A percentile compares a stretch with the other conserved stretches of the same genome.
Evolutionary conservation across 2,797 vertebrate species (phyloP).

Genomic region (Rhabdomys pumilio): DNA sequence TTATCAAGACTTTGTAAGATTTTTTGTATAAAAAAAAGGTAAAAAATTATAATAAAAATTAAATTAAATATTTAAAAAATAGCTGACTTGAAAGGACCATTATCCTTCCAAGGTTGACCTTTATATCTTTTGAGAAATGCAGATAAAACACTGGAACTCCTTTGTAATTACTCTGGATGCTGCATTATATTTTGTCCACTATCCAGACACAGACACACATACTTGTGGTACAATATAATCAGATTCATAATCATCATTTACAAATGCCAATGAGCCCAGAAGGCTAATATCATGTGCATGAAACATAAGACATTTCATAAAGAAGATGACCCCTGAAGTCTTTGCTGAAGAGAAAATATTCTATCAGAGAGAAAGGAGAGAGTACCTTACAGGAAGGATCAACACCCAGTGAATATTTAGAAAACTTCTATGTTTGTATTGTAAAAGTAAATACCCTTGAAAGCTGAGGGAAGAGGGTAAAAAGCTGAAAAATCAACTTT

Average conservation of each 20-base stretch:
- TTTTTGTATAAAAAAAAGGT: not conserved
- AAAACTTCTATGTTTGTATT: accelerated
- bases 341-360: not conserved
- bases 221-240: not conserved
- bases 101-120: not conserved
- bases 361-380: not conserved
- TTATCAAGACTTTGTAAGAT: not conserved
- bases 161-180: not conserved
- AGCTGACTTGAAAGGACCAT: not conserved
- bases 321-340: not conserved
- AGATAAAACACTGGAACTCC: not conserved
- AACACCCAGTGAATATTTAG: not conserved
- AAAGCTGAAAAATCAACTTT: not conserved
- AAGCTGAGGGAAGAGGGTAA: not conserved
- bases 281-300: not conserved
- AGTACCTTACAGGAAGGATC: not conserved
- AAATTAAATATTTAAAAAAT: not conserved
- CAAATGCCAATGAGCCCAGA: not conserved
- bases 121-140: not conserved
- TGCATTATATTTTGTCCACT: not conserved
- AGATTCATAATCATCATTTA: not conserved
- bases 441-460: not conserved
- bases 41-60: not conserved
- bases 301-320: not conserved
- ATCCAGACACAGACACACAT: not conserved